Conservation (phyloP, 1,140 invertebrate genomes). For the Drosophila micromelanica region DNA sequence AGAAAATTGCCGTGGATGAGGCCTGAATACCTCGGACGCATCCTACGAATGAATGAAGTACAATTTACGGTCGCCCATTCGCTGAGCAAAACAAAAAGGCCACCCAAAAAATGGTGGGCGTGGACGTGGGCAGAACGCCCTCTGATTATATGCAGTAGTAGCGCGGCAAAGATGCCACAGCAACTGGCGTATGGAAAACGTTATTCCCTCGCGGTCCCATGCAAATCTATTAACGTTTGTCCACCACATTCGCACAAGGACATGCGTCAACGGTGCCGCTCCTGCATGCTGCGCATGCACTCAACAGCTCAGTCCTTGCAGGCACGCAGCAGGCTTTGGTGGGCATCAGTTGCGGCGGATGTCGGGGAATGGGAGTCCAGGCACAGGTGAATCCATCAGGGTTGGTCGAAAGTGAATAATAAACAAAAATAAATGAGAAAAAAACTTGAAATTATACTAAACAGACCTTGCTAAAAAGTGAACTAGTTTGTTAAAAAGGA, state of each 20-base stretch:
- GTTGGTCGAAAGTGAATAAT: background rate
- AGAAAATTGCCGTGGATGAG: too few species aligned
- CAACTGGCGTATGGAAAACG: conserved; percentile 32
- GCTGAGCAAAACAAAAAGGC: conserved; percentile 60
- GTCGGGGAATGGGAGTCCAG: background rate
- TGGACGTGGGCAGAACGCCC: conserved; percentile 11
- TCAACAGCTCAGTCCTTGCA: conserved; percentile 26
- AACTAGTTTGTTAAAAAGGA: too few species aligned
- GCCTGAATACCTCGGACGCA: conserved; percentile 3
- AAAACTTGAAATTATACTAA: too few species aligned
- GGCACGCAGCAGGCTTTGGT: conserved; percentile 20
- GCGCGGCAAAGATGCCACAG: conserved; percentile 28
- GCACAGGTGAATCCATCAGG: conserved; percentile 24
- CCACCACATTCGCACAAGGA: conserved; percentile 25
- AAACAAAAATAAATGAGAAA: too few species aligned
- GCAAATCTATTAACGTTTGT: conserved; percentile 67
- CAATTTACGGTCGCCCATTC: conserved; percentile 70
- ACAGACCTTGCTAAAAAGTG: too few species aligned
- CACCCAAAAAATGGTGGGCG: conserved; percentile 4
- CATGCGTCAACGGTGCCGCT: conserved; percentile 38
- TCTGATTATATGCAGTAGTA: conserved; percentile 66
- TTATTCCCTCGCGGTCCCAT: conserved; percentile 18
- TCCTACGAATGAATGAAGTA: conserved; percentile 63
- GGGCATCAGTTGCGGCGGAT: conserved; percentile 21
- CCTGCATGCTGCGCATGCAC: conserved; percentile 41